Evolutionary conservation across 2,888 invertebrate genomes (phyloP).

Genomic region (Luperina nickerlii): DNA sequence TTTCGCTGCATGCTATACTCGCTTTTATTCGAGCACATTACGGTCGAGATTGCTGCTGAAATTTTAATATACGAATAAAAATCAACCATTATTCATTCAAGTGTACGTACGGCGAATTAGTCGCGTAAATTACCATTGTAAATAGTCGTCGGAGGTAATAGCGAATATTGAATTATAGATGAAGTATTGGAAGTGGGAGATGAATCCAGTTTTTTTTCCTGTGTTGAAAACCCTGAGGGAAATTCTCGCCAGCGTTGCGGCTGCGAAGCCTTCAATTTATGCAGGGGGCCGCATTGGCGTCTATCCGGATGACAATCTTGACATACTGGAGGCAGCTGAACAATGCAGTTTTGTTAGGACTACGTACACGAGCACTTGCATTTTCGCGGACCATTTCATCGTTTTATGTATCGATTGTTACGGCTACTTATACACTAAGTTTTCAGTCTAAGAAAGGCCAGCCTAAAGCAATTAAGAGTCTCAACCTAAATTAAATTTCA

Average conservation of each 20-base stretch:
- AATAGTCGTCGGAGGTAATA: slow-evolving; percentile 79
- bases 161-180: slow-evolving; percentile 85
- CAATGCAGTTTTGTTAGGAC: slow-evolving; percentile 77
- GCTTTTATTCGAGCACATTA: slow-evolving; percentile 58
- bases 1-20: slow-evolving; percentile 59
- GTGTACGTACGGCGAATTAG: slow-evolving; percentile 76
- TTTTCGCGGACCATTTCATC: slow-evolving; percentile 52
- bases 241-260: slow-evolving; percentile 83
- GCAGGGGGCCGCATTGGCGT: slow-evolving; percentile 82
- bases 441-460: slow-evolving; percentile 20
- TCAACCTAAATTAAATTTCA: slow-evolving; percentile 40
- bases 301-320: slow-evolving; percentile 84
- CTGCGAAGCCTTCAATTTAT: slow-evolving; percentile 87
- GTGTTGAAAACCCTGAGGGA: slow-evolving; percentile 85
- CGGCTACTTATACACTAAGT: slow-evolving; percentile 4
- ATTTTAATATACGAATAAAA: slow-evolving; percentile 70
- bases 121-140: slow-evolving; percentile 80
- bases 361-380: slow-evolving; percentile 56
- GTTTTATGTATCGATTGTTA: slow-evolving; percentile 26
- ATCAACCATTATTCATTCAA: slow-evolving; percentile 72
- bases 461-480: slow-evolving; percentile 25
- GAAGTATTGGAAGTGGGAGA: slow-evolving; percentile 80
- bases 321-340: slow-evolving; percentile 78
- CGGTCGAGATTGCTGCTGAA: slow-evolving; percentile 65
- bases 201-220: slow-evolving; percentile 79